Evolutionary conservation across 2,888 invertebrate genomes (phyloP).

Genomic region (Minunthozetes semirufus): DNA sequence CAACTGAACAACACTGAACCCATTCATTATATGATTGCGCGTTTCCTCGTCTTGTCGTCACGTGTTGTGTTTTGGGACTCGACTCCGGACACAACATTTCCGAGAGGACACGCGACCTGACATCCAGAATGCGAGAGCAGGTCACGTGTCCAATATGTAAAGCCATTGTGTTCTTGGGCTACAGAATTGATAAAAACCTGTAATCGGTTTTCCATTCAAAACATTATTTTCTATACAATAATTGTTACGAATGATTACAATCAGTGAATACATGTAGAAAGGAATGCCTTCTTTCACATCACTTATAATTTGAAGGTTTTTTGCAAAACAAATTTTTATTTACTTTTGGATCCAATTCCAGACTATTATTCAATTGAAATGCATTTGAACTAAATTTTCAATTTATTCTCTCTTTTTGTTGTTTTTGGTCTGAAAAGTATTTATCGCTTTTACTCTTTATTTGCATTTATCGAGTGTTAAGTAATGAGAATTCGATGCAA

Average conservation of each 20-base stretch:
- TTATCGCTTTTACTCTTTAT: neutral
- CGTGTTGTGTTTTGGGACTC: conserved; percentile 22
- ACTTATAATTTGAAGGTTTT: neutral
- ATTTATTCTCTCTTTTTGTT: neutral
- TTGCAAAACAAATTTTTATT: neutral
- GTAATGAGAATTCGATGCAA: conserved; percentile 13
- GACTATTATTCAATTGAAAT: neutral
- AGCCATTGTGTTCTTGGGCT: neutral
- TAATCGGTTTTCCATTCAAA: neutral
- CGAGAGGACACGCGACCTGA: neutral
- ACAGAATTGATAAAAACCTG: neutral
- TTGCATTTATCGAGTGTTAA: conserved; percentile 12
- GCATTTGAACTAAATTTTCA: neutral
- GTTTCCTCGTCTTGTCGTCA: conserved; percentile 22
- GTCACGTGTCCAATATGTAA: conserved; percentile 19
- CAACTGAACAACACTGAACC: neutral
- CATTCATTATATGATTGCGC: conserved; percentile 9
- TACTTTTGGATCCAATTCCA: neutral
- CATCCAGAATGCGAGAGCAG: neutral
- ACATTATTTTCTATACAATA: conserved; percentile 5
- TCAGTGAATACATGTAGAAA: neutral
- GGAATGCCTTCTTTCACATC: neutral
- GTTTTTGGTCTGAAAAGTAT: neutral
- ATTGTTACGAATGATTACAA: neutral
- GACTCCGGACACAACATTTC: neutral